Evolutionary conservation across 2,113 vertebrate genomes (phyloP).

Genomic region (Heterotis niloticus): DNA sequence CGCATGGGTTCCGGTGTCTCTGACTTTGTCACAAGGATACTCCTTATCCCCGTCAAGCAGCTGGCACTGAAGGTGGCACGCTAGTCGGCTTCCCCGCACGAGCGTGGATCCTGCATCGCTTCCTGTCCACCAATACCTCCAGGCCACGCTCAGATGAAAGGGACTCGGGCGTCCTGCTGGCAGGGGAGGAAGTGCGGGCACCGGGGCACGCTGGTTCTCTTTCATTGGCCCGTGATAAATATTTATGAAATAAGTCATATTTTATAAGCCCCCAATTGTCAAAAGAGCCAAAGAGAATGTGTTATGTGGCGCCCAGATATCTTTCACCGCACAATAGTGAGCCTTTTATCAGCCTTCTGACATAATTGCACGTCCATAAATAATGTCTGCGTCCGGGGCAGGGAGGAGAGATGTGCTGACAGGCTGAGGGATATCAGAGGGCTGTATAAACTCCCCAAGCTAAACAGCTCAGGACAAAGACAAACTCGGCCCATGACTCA

Average conservation of each 20-base stretch:
- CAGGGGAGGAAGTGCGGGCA: neutral
- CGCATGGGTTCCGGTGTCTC: too few relatives aligned
- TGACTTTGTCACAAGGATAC: too few relatives aligned
- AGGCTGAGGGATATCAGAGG: neutral
- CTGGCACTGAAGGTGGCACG: too few relatives aligned
- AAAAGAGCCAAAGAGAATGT: neutral
- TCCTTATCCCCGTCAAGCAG: too few relatives aligned
- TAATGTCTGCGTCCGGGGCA: constrained; percentile 16
- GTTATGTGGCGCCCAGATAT: neutral
- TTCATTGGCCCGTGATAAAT: constrained; percentile 19
- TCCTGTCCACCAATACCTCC: neutral
- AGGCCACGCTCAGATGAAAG: neutral
- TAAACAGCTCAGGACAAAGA: neutral
- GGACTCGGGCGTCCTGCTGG: neutral
- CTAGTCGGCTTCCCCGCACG: too few relatives aligned
- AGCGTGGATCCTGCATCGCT: neutral
- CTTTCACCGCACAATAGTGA: neutral
- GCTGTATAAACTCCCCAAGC: constrained; percentile 5
- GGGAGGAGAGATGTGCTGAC: constrained; percentile 10
- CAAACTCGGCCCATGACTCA: neutral
- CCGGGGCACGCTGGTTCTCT: neutral
- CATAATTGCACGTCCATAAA: constrained; percentile 12
- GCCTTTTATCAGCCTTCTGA: constrained; percentile 12
- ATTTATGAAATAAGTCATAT: constrained; percentile 25
- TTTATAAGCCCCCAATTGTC: constrained; percentile 19